phyloP scores from a whole-genome alignment of 2,797 vertebrate genomes.

The Erpetoichthys calabaricus region DNA sequence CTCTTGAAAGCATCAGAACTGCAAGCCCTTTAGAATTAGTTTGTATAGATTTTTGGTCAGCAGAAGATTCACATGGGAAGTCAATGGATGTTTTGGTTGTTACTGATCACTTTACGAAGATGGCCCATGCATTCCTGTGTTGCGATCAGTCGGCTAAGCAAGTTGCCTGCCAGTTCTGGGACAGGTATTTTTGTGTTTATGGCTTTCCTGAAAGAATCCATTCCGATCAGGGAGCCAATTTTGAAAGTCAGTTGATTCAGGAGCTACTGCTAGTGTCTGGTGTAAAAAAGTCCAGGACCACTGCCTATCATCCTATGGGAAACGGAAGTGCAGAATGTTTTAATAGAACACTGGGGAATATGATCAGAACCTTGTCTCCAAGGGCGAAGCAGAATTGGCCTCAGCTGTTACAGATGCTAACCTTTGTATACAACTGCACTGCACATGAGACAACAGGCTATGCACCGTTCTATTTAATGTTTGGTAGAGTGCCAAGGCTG shows the following conservation, averaged over 20 bases:
- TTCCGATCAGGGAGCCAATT: slow-evolving; percentile 12
- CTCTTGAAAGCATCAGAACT: too few relatives aligned
- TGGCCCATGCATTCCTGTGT: neutral
- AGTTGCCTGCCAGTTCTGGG: slow-evolving; percentile 6
- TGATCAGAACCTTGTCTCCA: slow-evolving; percentile 8
- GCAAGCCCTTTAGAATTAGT: too few relatives aligned
- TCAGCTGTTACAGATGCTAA: slow-evolving; percentile 4
- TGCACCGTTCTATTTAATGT: slow-evolving; percentile 7
- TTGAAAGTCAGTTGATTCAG: slow-evolving; percentile 9
- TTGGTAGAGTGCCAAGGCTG: slow-evolving; percentile 2
- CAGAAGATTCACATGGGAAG: too few relatives aligned
- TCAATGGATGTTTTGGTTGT: too few relatives aligned
- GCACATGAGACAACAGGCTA: slow-evolving; percentile 7
- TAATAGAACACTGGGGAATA: slow-evolving; percentile 7
- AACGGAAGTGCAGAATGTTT: slow-evolving; percentile 2
- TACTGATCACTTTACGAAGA: too few relatives aligned
- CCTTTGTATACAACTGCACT: slow-evolving; percentile 8
- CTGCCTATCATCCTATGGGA: slow-evolving; percentile 7
- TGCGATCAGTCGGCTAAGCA: slow-evolving; percentile 8
- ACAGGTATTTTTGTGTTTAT: slow-evolving; percentile 8
- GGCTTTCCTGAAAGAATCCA: slow-evolving; percentile 11
- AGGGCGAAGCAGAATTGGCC: slow-evolving; percentile 6
- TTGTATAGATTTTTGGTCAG: too few relatives aligned
- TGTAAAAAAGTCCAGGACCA: slow-evolving; percentile 7
- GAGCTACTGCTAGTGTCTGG: slow-evolving; percentile 7